Evolutionary conservation across 2,113 vertebrate genomes (phyloP).

Genomic region (Cairina moschata): DNA sequence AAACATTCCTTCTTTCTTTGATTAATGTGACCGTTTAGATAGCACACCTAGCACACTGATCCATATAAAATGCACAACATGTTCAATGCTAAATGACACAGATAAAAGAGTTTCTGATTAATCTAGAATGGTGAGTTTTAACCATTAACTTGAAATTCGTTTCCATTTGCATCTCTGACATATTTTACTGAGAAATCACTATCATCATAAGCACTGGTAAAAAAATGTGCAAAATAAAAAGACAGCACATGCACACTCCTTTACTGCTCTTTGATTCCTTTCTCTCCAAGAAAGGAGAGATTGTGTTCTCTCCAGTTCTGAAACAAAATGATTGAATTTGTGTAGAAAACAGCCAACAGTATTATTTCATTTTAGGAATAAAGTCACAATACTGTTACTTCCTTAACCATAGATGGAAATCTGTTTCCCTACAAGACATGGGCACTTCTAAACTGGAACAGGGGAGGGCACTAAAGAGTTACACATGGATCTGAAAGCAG

Average conservation of each 20-base stretch:
- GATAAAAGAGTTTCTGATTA: background rate
- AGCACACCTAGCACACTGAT: background rate
- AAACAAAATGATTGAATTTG: background rate
- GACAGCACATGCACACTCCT: accelerated
- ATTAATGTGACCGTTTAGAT: background rate
- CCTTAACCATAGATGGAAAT: background rate
- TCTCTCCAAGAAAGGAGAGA: background rate
- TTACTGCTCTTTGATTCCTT: background rate
- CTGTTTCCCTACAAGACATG: background rate
- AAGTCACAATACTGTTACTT: background rate
- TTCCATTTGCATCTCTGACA: background rate
- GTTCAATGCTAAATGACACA: background rate
- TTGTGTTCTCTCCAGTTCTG: background rate
- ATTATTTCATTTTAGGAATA: background rate
- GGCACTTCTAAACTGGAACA: conserved; percentile 49
- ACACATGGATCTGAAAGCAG: background rate
- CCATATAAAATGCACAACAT: background rate
- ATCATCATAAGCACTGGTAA: background rate
- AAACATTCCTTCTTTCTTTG: background rate
- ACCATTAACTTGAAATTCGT: background rate
- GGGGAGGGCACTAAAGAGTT: conserved; percentile 77
- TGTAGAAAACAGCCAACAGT: background rate
- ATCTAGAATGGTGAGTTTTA: background rate
- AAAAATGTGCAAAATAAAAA: background rate
- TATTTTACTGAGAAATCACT: background rate